These are phyloP conservation scores for Papilio polytes DNA, from an alignment of 1,140 invertebrate species.

Conservation along the genomic window DNA sequence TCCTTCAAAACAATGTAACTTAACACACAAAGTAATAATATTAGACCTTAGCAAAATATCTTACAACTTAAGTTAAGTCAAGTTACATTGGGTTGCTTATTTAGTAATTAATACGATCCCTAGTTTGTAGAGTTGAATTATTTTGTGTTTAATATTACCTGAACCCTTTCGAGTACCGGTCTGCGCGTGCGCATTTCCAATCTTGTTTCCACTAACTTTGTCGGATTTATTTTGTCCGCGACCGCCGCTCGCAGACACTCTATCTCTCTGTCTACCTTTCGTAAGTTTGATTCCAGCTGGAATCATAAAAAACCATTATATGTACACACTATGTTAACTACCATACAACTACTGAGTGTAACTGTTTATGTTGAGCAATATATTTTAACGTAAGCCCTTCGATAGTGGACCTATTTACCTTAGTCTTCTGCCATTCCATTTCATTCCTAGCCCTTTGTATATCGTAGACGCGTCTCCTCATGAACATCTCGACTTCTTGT, in stretches of 20 bases:
- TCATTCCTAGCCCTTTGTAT: conserved; percentile 93
- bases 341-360: too few relatives aligned
- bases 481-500: conserved; percentile 91
- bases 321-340: not conserved
- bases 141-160: conserved; percentile 48
- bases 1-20: conserved; percentile 81
- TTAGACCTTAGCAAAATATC: not conserved
- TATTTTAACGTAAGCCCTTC: not conserved
- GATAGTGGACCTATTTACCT: conserved; percentile 81
- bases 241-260: conserved; percentile 86
- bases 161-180: conserved; percentile 78
- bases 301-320: conserved; percentile 9
- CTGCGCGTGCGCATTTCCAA: conserved; percentile 88
- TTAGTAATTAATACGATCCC: not conserved
- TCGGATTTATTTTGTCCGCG: conserved; percentile 87
- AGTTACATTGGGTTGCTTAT: not conserved
- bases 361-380: too few relatives aligned
- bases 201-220: conserved; percentile 91
- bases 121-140: not conserved
- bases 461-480: conserved; percentile 93
- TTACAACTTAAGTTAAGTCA: too few relatives aligned
- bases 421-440: conserved; percentile 94
- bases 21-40: conserved; percentile 3
- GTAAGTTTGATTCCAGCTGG: conserved; percentile 86
- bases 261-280: conserved; percentile 89